A percentile compares a stretch with the other conserved stretches of the same genome.
Evolutionary conservation across 2,113 vertebrate species (phyloP).

Genomic region (Elephantulus edwardii): DNA sequence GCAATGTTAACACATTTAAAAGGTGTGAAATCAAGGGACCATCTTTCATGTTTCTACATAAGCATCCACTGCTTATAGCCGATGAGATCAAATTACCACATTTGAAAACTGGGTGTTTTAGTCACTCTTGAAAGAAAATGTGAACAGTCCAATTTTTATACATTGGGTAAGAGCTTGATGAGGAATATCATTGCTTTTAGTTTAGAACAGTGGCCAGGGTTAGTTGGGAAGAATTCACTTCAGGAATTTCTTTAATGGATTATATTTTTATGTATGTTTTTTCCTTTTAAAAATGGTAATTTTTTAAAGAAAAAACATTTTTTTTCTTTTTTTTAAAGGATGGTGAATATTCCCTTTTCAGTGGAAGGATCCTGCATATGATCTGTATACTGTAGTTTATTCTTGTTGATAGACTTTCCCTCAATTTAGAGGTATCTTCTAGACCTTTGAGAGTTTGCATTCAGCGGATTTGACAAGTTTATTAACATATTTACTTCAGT

Average conservation of each 20-base stretch:
- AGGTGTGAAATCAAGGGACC: constrained; percentile 49
- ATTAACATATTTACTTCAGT: constrained; percentile 14
- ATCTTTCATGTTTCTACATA: constrained; percentile 16
- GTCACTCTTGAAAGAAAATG: constrained; percentile 27
- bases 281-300: constrained; percentile 39
- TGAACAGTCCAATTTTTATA: neutral
- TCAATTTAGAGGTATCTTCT: constrained; percentile 2
- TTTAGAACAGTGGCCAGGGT: neutral
- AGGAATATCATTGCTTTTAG: neutral
- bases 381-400: constrained; percentile 35
- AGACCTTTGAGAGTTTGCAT: constrained; percentile 28
- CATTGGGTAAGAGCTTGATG: neutral
- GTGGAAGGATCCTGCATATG: constrained; percentile 31
- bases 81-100: constrained; percentile 24
- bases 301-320: neutral
- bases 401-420: constrained; percentile 29
- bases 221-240: constrained; percentile 55
- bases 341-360: constrained; percentile 24
- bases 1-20: neutral
- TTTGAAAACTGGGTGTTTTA: constrained; percentile 27
- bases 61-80: constrained; percentile 34
- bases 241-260: constrained; percentile 39
- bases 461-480: constrained; percentile 47
- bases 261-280: neutral
- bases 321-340: constrained; percentile 15